A percentile compares a stretch with the other conserved stretches of the same genome.
Conservation (phyloP, 2,113 vertebrate genomes). For the Toxotes chatareus region DNA sequence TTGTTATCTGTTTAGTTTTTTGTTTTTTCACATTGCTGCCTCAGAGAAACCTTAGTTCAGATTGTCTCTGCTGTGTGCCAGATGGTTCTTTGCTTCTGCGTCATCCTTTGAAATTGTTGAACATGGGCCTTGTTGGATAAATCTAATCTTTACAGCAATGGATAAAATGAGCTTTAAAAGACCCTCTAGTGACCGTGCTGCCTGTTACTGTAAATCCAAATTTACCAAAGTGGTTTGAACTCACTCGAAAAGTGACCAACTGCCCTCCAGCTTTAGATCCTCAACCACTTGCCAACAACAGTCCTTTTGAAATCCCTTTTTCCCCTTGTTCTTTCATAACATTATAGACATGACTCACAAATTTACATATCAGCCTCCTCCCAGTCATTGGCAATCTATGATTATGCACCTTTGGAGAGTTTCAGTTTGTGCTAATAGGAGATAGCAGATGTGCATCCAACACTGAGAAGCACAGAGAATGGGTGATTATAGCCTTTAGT, state of each 20-base stretch:
- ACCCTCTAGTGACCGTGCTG: not conserved
- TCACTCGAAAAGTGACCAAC: not conserved
- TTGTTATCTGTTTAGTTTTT: conserved; percentile 37
- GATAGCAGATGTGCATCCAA: conserved; percentile 17
- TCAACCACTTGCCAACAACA: not conserved
- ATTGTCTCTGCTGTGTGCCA: conserved; percentile 25
- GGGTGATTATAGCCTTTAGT: conserved; percentile 7
- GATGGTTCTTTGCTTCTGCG: conserved; percentile 23
- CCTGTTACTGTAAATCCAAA: conserved; percentile 1
- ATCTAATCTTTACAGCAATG: not conserved
- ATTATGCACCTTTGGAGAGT: conserved; percentile 8
- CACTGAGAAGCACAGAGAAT: conserved; percentile 21
- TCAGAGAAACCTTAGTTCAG: conserved; percentile 30
- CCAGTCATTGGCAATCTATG: not conserved
- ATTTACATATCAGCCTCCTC: conserved; percentile 29
- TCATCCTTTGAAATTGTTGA: conserved; percentile 36
- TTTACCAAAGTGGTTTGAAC: conserved; percentile 17
- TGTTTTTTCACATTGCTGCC: conserved; percentile 1
- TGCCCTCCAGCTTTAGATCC: not conserved
- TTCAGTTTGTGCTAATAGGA: conserved; percentile 11
- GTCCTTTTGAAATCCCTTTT: not conserved
- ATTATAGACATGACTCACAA: conserved; percentile 23
- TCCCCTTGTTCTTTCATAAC: not conserved
- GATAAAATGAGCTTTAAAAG: conserved; percentile 13
- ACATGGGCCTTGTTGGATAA: conserved; percentile 20